Conservation (phyloP, 2,888 invertebrate genomes). For the Rutpela maculata region DNA sequence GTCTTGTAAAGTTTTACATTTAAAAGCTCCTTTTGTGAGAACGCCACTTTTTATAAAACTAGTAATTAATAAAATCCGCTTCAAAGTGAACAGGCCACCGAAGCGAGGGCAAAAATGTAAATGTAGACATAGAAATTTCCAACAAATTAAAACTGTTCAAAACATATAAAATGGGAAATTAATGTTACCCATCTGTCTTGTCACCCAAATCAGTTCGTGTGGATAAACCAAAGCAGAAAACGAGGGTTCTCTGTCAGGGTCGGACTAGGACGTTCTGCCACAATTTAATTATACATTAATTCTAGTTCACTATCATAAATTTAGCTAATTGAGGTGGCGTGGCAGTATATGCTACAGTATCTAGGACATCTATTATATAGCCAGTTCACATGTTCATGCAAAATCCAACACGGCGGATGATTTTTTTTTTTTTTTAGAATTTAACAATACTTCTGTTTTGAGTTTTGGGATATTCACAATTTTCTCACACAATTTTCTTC, state of each 20-base stretch:
- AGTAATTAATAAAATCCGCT: conserved; percentile 41
- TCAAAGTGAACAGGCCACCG: conserved; percentile 37
- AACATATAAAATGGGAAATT: conserved; percentile 63
- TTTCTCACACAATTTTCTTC: too few relatives aligned
- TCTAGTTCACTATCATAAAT: conserved; percentile 38
- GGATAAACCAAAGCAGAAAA: conserved; percentile 55
- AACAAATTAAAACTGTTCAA: conserved; percentile 63
- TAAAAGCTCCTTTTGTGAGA: conserved; percentile 24
- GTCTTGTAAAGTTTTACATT: conserved; percentile 24
- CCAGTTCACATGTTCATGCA: neutral
- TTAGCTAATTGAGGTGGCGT: conserved; percentile 11
- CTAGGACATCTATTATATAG: neutral
- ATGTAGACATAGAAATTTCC: conserved; percentile 56
- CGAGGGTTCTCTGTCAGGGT: conserved; percentile 40
- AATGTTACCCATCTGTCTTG: conserved; percentile 63
- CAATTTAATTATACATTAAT: conserved; percentile 42
- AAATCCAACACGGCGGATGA: neutral
- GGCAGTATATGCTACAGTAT: neutral
- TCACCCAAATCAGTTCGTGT: conserved; percentile 57
- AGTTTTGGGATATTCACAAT: too few relatives aligned
- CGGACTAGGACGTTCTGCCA: conserved; percentile 33
- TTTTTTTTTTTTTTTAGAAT: neutral
- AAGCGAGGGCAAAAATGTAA: conserved; percentile 42
- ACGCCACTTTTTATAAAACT: conserved; percentile 39
- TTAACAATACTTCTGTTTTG: neutral